phyloP scores from a whole-genome alignment of 2,113 vertebrate genomes.

The Petrocephalus microphthalmus region DNA sequence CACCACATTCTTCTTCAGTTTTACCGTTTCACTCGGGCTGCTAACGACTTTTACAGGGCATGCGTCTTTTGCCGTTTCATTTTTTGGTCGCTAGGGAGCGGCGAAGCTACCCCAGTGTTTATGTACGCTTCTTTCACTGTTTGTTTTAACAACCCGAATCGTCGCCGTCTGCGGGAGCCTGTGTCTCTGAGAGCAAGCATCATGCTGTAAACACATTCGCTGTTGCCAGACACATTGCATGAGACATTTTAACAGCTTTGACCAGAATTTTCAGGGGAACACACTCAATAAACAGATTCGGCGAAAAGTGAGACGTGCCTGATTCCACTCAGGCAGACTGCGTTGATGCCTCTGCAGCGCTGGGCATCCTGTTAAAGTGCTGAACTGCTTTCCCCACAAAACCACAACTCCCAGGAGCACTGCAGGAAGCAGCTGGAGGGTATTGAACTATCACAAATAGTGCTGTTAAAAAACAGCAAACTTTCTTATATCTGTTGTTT shows the following conservation, averaged over 20 bases:
- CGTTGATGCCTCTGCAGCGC: conserved; percentile 46
- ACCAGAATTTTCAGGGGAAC: conserved; percentile 48
- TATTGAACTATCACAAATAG: conserved; percentile 42
- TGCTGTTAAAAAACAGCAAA: background rate
- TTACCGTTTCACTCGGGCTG: conserved; percentile 38
- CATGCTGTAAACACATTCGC: conserved; percentile 25
- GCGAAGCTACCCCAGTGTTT: conserved; percentile 15
- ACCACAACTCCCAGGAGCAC: conserved; percentile 50
- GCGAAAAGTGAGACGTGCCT: conserved; percentile 32
- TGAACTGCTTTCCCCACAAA: conserved; percentile 55
- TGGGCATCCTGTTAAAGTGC: conserved; percentile 46
- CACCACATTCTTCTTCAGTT: conserved; percentile 26
- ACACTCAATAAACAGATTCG: conserved; percentile 59
- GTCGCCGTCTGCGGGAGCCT: background rate
- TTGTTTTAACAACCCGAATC: background rate
- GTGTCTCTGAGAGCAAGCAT: conserved; percentile 28
- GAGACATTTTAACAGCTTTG: conserved; percentile 52
- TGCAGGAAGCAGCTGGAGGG: conserved; percentile 44
- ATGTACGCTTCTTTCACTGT: conserved; percentile 32
- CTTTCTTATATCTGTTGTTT: background rate
- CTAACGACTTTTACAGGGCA: conserved; percentile 36
- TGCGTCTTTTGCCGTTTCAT: conserved; percentile 34
- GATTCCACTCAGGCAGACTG: conserved; percentile 32
- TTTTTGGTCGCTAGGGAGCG: conserved; percentile 35
- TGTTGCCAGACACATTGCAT: conserved; percentile 45